A percentile compares a stretch with the other conserved stretches of the same genome.
These are phyloP conservation scores for Callorhinus ursinus DNA, from an alignment of 2,113 vertebrate species.

Conservation along the genomic window DNA sequence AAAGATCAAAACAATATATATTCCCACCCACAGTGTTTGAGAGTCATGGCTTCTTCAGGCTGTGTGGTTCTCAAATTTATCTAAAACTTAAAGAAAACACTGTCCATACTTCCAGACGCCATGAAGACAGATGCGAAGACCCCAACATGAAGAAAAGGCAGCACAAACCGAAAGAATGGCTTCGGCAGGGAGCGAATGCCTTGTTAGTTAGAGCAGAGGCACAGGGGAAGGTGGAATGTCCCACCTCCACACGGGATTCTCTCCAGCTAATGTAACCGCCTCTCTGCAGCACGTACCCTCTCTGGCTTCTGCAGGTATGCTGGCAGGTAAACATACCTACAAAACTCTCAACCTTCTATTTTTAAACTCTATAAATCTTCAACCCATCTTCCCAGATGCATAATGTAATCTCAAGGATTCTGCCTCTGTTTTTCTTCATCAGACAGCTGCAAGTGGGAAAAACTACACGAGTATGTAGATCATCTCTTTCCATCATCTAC, in stretches of 20 bases:
- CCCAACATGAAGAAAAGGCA: neutral
- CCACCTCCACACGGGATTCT: rapidly evolving
- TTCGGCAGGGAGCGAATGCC: neutral
- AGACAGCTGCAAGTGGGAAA: slow-evolving; percentile 9
- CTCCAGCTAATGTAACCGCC: rapidly evolving
- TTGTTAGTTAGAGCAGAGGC: neutral
- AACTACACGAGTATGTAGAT: neutral
- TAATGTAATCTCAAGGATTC: neutral
- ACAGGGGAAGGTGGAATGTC: rapidly evolving
- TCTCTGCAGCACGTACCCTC: rapidly evolving
- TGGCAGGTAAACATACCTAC: neutral
- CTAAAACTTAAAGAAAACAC: neutral
- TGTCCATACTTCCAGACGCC: neutral
- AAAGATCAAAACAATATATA: neutral
- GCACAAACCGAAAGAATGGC: rapidly evolving
- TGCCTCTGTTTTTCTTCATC: slow-evolving; percentile 15
- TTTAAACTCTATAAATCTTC: neutral
- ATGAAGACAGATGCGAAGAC: neutral
- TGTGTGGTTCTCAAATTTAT: neutral
- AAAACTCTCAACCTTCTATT: neutral
- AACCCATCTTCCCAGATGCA: neutral
- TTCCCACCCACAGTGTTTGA: neutral
- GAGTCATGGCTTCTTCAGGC: neutral
- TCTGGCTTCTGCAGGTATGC: rapidly evolving
- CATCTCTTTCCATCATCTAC: slow-evolving; percentile 46